Evolutionary conservation across 2,113 vertebrate genomes (phyloP).

Genomic region (Percina caprodes): DNA sequence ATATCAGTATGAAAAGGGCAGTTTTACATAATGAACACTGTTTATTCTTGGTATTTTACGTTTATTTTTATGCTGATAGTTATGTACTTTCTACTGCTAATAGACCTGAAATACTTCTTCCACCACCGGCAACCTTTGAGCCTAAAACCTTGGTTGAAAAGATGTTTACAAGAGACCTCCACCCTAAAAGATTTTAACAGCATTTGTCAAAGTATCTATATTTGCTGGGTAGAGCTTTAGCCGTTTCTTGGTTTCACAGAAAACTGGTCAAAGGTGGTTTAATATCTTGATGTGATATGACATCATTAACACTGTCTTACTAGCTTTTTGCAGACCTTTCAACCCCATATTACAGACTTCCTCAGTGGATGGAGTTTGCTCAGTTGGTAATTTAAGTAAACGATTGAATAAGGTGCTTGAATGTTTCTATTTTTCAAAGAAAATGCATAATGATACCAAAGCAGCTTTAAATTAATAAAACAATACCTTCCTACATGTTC

Average conservation of each 20-base stretch:
- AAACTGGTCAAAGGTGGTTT: conserved; percentile 6
- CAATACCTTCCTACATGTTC: too few relatives aligned
- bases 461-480: background rate
- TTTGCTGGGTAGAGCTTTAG: background rate
- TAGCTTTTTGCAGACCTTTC: background rate
- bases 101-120: too few relatives aligned
- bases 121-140: background rate
- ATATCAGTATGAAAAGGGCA: background rate
- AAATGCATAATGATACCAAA: background rate
- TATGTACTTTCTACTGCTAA: too few relatives aligned
- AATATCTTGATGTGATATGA: conserved; percentile 14
- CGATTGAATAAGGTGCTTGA: background rate
- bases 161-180: background rate
- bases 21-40: background rate
- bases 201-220: background rate
- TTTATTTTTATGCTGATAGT: too few relatives aligned
- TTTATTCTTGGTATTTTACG: too few relatives aligned
- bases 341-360: background rate
- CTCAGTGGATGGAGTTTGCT: background rate
- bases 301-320: background rate
- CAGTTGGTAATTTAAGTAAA: background rate
- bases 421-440: background rate
- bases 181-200: background rate
- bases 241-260: conserved; percentile 4
- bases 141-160: background rate